Conservation (phyloP, 1,140 invertebrate species). For the Apis cerana region DNA sequence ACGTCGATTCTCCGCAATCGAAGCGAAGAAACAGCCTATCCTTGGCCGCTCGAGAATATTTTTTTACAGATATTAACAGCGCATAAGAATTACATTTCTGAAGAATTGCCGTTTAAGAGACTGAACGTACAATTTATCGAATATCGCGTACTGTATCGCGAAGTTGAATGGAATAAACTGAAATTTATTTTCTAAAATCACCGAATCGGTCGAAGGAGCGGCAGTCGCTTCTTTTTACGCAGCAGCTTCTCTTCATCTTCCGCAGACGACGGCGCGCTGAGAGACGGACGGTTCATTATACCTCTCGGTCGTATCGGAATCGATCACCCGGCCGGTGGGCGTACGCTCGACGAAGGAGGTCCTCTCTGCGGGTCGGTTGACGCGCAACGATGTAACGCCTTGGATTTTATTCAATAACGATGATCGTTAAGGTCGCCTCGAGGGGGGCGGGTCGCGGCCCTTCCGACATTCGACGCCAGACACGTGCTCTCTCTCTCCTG, state of each 20-base stretch:
- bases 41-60: too few species aligned
- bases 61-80: too few species aligned
- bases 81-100: too few species aligned
- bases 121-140: too few species aligned
- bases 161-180: too few species aligned
- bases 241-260: neutral
- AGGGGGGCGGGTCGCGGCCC: conserved; percentile 58
- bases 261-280: neutral
- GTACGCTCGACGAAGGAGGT: conserved; percentile 74
- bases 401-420: conserved; percentile 79
- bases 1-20: neutral
- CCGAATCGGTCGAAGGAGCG: too few species aligned
- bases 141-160: too few species aligned
- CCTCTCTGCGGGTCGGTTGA: conserved; percentile 67
- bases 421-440: conserved; percentile 73
- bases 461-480: conserved; percentile 78
- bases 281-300: conserved; percentile 67
- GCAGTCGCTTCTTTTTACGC: conserved; percentile 2
- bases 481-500: conserved; percentile 72
- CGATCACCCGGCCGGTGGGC: conserved; percentile 77
- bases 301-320: conserved; percentile 71
- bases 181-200: too few species aligned
- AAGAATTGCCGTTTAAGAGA: too few species aligned
- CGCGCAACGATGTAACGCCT: conserved; percentile 63
- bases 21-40: too few species aligned